phyloP scores from a whole-genome alignment of 2,888 invertebrate species.

The Aspidiotus destructor region DNA sequence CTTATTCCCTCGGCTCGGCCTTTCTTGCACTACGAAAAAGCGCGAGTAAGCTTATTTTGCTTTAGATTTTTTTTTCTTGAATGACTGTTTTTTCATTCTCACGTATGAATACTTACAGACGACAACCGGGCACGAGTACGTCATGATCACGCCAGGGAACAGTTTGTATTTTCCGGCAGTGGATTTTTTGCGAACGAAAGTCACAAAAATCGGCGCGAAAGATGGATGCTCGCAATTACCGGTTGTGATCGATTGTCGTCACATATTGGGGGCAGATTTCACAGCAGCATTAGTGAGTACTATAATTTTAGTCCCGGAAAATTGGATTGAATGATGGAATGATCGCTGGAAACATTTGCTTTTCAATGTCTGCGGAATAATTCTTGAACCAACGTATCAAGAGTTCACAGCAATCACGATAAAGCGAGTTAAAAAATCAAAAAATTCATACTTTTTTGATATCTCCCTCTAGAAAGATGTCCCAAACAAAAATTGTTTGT shows the following conservation, averaged over 20 bases:
- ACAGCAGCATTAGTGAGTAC: conserved; percentile 59
- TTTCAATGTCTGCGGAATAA: too few relatives aligned
- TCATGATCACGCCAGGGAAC: conserved; percentile 67
- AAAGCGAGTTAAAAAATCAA: too few relatives aligned
- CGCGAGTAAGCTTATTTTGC: conserved; percentile 47
- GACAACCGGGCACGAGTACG: conserved; percentile 56
- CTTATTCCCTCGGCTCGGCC: conserved; percentile 74
- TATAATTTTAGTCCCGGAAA: neutral
- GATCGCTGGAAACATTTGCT: too few relatives aligned
- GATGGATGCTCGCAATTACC: conserved; percentile 63
- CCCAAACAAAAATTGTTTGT: too few relatives aligned
- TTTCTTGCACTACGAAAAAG: conserved; percentile 60
- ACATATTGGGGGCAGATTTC: conserved; percentile 70
- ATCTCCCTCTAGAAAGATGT: too few relatives aligned
- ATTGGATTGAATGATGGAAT: too few relatives aligned
- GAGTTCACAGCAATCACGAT: too few relatives aligned
- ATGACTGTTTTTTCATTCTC: neutral
- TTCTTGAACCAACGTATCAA: too few relatives aligned
- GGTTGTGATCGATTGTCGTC: conserved; percentile 70
- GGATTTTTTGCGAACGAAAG: conserved; percentile 67
- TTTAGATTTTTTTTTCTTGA: neutral
- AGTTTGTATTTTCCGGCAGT: conserved; percentile 75
- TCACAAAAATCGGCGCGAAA: conserved; percentile 61
- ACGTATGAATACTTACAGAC: conserved; percentile 46
- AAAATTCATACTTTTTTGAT: too few relatives aligned